Percentiles rank a stretch among this genome's conserved stretches.
Conservation (phyloP, 2,888 invertebrate species). For the Philhelius pedissequus region DNA sequence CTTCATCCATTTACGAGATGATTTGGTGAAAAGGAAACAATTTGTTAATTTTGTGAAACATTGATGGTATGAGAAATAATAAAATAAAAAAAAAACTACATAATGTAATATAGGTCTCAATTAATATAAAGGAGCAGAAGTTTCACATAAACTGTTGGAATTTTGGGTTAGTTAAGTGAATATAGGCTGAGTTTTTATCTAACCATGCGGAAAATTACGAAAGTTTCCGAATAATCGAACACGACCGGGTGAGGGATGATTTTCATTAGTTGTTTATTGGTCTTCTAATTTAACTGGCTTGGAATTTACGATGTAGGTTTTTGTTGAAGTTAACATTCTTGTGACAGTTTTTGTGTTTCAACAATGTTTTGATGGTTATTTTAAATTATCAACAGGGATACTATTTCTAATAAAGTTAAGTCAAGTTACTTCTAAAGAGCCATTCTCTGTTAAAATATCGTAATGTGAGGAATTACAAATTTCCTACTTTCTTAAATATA, state of each 20-base stretch:
- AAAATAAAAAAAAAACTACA: too few species aligned
- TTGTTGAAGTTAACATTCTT: background rate
- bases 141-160: slow-evolving; percentile 32
- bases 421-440: too few species aligned
- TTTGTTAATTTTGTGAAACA: slow-evolving; percentile 35
- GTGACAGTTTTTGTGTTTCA: background rate
- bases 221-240: background rate
- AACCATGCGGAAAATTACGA: slow-evolving; percentile 16
- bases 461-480: too few species aligned
- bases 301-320: background rate
- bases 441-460: too few species aligned
- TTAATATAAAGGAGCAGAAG: slow-evolving; percentile 30
- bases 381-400: background rate
- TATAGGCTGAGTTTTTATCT: slow-evolving; percentile 35
- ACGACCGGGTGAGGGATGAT: background rate
- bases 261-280: slow-evolving; percentile 9
- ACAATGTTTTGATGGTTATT: background rate
- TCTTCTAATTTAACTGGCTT: background rate
- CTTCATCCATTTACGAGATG: slow-evolving; percentile 10
- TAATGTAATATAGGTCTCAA: slow-evolving; percentile 34
- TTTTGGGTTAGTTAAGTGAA: slow-evolving; percentile 36
- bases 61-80: slow-evolving; percentile 23
- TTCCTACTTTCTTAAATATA: too few species aligned
- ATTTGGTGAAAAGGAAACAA: slow-evolving; percentile 3
- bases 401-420: too few species aligned